These are phyloP conservation scores for Cyaniris semiargus DNA, from an alignment of 2,888 invertebrate species.

Conservation along the genomic window DNA sequence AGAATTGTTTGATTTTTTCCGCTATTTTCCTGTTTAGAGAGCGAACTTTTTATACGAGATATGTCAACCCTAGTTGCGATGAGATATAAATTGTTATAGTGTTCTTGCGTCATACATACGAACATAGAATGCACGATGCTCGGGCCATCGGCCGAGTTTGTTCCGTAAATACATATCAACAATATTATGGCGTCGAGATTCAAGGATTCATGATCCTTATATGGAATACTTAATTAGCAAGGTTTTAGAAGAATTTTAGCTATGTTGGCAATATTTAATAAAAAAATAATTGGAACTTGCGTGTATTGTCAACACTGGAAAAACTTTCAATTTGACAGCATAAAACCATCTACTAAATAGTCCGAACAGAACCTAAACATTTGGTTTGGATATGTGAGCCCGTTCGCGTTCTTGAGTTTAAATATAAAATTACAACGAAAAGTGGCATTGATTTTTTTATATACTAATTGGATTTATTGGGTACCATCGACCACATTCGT, in stretches of 20 bases:
- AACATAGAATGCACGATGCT: constrained; percentile 22
- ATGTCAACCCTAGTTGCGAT: constrained; percentile 1
- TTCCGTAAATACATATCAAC: constrained; percentile 22
- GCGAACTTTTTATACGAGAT: background rate
- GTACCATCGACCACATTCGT: too few relatives aligned
- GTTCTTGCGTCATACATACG: constrained; percentile 29
- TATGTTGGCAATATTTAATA: background rate
- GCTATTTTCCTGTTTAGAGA: background rate
- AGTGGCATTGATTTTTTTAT: too few relatives aligned
- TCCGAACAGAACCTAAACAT: too few relatives aligned
- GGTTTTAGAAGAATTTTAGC: background rate
- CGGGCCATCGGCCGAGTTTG: background rate
- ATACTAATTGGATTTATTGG: too few relatives aligned
- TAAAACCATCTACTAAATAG: too few relatives aligned
- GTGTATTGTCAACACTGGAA: too few relatives aligned
- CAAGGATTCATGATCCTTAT: background rate
- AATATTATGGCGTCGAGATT: background rate
- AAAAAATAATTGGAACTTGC: too few relatives aligned
- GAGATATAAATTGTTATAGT: constrained; percentile 29
- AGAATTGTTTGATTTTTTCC: background rate
- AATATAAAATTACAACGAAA: too few relatives aligned
- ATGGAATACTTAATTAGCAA: background rate
- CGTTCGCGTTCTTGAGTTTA: too few relatives aligned
- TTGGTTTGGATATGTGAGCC: too few relatives aligned
- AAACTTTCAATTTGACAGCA: background rate